Conservation (phyloP, 2,888 invertebrate species). For the Neoaliturus tenellus region DNA sequence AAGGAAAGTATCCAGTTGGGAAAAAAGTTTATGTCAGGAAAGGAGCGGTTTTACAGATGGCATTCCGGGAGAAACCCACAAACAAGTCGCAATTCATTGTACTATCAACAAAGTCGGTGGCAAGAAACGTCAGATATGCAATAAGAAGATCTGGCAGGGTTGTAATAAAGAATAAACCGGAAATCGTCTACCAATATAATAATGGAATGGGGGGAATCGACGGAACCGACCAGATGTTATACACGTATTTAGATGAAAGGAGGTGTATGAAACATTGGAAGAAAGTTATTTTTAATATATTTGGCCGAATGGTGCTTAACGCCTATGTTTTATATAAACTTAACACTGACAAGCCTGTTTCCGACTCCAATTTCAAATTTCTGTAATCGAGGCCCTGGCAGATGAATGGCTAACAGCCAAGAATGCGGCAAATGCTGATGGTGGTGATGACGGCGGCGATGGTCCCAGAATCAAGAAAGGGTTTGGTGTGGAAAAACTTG, state of each 20-base stretch:
- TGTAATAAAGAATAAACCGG: conserved; percentile 35
- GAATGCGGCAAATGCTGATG: background rate
- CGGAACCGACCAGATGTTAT: conserved; percentile 42
- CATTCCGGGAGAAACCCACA: conserved; percentile 11
- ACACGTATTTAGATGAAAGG: conserved; percentile 44
- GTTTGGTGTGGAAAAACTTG: background rate
- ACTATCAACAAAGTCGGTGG: conserved; percentile 39
- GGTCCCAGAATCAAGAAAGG: background rate
- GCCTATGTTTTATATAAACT: conserved; percentile 34
- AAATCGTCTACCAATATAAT: conserved; percentile 36
- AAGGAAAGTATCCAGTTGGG: background rate
- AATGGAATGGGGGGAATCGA: conserved; percentile 50
- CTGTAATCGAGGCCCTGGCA: conserved; percentile 8
- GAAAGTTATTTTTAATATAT: conserved; percentile 42
- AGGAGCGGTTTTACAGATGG: conserved; percentile 38
- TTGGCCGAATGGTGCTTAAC: conserved; percentile 45
- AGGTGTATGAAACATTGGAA: conserved; percentile 49
- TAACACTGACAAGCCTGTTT: background rate
- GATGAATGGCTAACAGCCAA: conserved; percentile 5
- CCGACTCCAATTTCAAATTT: background rate
- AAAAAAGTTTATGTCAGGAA: conserved; percentile 47
- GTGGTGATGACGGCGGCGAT: conserved; percentile 6
- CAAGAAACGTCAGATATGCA: background rate
- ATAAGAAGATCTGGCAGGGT: conserved; percentile 1
- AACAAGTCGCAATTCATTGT: conserved; percentile 43